A percentile compares a stretch with the other conserved stretches of the same genome.
These are phyloP conservation scores for Trachythela sp. DNA, from an alignment of 64 coral and sea anemone genomes.

Conservation along the genomic window DNA sequence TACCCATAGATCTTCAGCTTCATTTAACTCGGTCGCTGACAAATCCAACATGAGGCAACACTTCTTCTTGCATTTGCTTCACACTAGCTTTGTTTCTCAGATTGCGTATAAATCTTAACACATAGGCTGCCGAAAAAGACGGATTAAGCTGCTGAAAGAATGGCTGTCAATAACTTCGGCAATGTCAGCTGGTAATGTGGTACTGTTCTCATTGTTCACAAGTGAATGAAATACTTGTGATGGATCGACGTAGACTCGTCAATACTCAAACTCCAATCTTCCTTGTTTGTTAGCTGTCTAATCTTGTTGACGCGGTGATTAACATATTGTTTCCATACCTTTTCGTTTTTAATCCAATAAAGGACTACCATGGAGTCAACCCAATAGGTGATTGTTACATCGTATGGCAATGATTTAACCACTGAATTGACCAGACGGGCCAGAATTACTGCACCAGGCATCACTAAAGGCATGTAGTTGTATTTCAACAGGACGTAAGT, in stretches of 20 bases:
- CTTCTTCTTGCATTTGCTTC: neutral
- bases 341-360: neutral
- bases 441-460: neutral
- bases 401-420: neutral
- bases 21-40: neutral
- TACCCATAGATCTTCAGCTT: conserved; percentile 1
- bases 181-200: neutral
- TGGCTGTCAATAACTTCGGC: neutral
- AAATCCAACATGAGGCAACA: neutral
- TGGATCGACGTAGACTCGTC: neutral
- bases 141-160: neutral
- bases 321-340: too few species aligned
- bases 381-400: neutral
- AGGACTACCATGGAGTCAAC: neutral
- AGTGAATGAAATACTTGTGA: neutral
- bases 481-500: too few species aligned
- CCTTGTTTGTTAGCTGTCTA: too few species aligned
- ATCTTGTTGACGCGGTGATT: too few species aligned
- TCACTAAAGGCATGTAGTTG: neutral
- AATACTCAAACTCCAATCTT: neutral
- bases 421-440: neutral
- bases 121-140: neutral
- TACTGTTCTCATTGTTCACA: neutral
- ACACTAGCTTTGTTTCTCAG: neutral
- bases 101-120: neutral